Base-by-base conservation (phyloP, 2,113 vertebrate genomes). In the Cacatua alba region DNA sequence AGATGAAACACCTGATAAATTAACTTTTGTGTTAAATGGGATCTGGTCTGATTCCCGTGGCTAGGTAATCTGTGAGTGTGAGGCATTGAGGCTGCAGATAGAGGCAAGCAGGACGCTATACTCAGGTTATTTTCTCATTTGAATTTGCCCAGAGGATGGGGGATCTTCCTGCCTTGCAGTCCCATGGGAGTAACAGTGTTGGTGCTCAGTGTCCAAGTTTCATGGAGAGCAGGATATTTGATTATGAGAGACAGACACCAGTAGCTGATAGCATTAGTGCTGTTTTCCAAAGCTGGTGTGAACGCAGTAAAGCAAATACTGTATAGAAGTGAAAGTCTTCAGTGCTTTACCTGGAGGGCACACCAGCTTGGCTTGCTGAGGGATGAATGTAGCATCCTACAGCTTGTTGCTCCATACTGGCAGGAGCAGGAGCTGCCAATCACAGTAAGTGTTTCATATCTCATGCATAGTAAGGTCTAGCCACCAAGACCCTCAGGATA, bases 51-150 rank as follows among this genome's bases (percentile, higher is more conserved):
- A 48, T 82, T 68, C n/a, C 37, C 16, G 13, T 13, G 41, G 19
- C 53, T 86, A 52, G 39, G 25, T 51, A 37, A 60, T 55, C 67
- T 51, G 77, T 67, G 74, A 87, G 63, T 53, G 72, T 75, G 81
- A 89, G 62, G 65, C 0, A 0, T 4, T 1, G 0, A 3, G 13
- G 80, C 69, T 82, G 77, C 64, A 84, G 76, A 74, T 7, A 81
- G 64, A 82, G n/a, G 20, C 2, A 2, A 63, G 51, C 49, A 81
- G 55, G 19, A 67, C 2, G 7, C 1, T 0, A 63, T 71, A 67
- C 35, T 90, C 65, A 77, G 53, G 37, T 74, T n/a, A 51, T 86
- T 95, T 76, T 82, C 86, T 88, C 76, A 68, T 69, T 88, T 86
- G 23, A 71, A 49, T 88, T 80, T 88, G n/a, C 69, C 68, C 18